phyloP scores from a whole-genome alignment of 2,888 invertebrate genomes.

The Andrena marginata region DNA sequence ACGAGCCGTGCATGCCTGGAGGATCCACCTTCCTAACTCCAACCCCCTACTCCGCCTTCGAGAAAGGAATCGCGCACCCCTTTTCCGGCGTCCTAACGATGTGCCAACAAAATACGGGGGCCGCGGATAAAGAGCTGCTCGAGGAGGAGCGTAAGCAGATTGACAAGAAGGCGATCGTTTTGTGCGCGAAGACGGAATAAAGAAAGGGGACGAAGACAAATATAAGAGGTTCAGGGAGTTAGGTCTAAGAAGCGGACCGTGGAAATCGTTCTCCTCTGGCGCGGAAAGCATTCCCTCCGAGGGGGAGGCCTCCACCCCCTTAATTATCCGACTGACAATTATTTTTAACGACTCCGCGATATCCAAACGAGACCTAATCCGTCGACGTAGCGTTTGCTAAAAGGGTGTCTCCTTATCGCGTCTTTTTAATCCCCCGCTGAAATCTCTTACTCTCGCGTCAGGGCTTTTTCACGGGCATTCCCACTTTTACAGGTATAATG shows the following conservation, averaged over 20 bases:
- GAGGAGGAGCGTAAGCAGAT: slow-evolving; percentile 81
- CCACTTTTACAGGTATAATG: no score
- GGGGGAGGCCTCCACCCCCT: slow-evolving; percentile 66
- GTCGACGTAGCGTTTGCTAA: slow-evolving; percentile 72
- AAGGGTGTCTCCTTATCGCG: slow-evolving; percentile 65
- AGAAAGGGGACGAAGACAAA: slow-evolving; percentile 57
- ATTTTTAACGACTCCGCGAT: slow-evolving; percentile 84
- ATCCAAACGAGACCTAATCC: slow-evolving; percentile 82
- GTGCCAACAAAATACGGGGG: slow-evolving; percentile 83
- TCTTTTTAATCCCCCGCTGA: slow-evolving; percentile 68
- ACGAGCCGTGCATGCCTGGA: slow-evolving; percentile 75
- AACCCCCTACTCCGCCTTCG: slow-evolving; percentile 21
- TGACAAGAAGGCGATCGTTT: slow-evolving; percentile 67
- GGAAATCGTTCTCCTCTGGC: slow-evolving; percentile 66
- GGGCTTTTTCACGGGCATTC: background rate
- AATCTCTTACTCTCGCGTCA: slow-evolving; percentile 50
- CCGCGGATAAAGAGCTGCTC: slow-evolving; percentile 79
- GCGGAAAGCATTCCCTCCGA: slow-evolving; percentile 11
- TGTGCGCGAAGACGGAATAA: slow-evolving; percentile 44
- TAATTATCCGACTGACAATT: slow-evolving; percentile 84
- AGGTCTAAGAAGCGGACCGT: slow-evolving; percentile 65
- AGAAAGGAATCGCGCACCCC: slow-evolving; percentile 72
- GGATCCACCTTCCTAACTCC: slow-evolving; percentile 34
- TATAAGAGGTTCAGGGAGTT: slow-evolving; percentile 52
- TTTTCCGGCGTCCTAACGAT: slow-evolving; percentile 81